These are phyloP conservation scores for Drosophila pectinifera DNA, from an alignment of 1,140 invertebrate species.

Conservation along the genomic window DNA sequence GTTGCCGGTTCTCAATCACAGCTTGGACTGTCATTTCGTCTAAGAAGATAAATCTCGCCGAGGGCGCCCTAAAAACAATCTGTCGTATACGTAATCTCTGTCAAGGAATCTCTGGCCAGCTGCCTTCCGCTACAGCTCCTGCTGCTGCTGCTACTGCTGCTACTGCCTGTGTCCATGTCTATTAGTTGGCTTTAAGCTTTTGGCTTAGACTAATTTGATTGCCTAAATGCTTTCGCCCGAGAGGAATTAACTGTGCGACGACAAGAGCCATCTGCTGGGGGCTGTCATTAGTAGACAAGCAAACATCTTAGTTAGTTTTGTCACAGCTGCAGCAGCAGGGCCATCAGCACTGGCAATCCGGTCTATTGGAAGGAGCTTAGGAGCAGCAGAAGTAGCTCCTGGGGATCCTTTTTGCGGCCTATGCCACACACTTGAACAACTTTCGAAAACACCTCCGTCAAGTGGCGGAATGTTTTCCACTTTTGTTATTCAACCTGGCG, in stretches of 20 bases:
- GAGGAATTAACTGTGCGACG: constrained; percentile 39
- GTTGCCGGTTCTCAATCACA: constrained; percentile 28
- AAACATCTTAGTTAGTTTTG: constrained; percentile 31
- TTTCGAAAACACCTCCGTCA: constrained; percentile 49
- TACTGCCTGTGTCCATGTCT: constrained; percentile 21
- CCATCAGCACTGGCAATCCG: constrained; percentile 14
- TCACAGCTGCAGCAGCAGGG: constrained; percentile 11
- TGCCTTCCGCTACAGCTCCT: neutral
- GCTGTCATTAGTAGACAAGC: constrained; percentile 42
- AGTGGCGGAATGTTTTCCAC: constrained; percentile 49
- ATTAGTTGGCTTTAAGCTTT: constrained; percentile 52
- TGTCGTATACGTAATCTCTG: constrained; percentile 33
- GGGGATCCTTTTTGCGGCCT: constrained; percentile 4
- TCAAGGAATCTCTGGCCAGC: constrained; percentile 13
- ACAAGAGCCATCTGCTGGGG: constrained; percentile 28
- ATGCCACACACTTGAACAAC: constrained; percentile 45
- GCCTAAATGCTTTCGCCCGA: constrained; percentile 36
- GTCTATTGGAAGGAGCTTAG: constrained; percentile 34
- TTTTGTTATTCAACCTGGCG: constrained; percentile 24
- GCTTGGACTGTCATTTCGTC: neutral
- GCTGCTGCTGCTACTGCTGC: neutral
- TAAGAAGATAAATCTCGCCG: constrained; percentile 28
- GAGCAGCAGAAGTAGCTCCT: neutral
- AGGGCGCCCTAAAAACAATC: constrained; percentile 13
- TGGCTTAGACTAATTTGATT: constrained; percentile 53